These are phyloP conservation scores for Leptopilina syphax DNA, from an alignment of 2,888 invertebrate species.

Conservation along the genomic window DNA sequence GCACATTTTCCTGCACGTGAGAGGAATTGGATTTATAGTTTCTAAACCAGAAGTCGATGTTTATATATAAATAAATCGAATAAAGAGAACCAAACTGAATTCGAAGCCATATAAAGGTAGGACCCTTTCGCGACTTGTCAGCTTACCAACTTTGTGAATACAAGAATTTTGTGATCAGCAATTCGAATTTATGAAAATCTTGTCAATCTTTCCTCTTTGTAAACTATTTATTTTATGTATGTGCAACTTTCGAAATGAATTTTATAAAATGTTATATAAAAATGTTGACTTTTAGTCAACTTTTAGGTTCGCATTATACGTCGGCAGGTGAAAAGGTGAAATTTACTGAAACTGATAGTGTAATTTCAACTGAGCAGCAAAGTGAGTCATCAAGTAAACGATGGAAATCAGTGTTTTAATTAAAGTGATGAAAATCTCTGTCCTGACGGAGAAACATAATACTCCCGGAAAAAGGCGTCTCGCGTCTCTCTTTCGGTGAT, in stretches of 20 bases:
- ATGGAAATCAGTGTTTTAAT: conserved; percentile 40
- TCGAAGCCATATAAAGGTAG: conserved; percentile 7
- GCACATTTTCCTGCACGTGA: conserved; percentile 66
- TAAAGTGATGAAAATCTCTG: conserved; percentile 39
- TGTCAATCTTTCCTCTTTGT: too few species aligned
- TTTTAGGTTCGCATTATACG: conserved; percentile 27
- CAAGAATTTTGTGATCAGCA: conserved; percentile 3
- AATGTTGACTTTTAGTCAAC: background rate
- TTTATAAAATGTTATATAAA: background rate
- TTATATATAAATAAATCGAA: conserved; percentile 44
- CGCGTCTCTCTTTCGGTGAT: conserved; percentile 22
- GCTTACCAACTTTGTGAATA: conserved; percentile 14
- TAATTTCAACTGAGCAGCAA: conserved; percentile 7
- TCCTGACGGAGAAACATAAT: conserved; percentile 29
- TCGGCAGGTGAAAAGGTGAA: conserved; percentile 32
- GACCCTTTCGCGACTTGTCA: conserved; percentile 24
- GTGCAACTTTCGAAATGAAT: background rate
- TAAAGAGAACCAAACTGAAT: conserved; percentile 30
- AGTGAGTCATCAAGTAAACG: conserved; percentile 35
- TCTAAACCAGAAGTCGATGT: conserved; percentile 57
- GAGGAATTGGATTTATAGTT: conserved; percentile 60
- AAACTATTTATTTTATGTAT: too few species aligned
- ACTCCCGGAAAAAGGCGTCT: conserved; percentile 36
- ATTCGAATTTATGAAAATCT: conserved; percentile 31
- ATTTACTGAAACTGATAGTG: conserved; percentile 24